Conservation (phyloP, 2,113 vertebrate genomes). For the Himantopus leucocephalus region DNA sequence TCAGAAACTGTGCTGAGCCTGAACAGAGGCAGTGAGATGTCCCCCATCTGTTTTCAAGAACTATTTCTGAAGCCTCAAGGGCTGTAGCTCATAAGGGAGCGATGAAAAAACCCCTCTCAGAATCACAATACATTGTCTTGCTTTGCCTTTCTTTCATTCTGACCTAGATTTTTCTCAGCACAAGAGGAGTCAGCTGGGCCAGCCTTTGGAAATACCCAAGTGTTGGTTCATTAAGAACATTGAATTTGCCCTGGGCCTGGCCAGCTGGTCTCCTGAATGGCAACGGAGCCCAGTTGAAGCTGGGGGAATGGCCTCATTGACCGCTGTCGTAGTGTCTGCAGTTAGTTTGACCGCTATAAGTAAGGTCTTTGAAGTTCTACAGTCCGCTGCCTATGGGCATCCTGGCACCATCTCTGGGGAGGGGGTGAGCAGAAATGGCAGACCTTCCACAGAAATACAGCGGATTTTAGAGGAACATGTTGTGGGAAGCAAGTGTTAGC, state of each 20-base stretch:
- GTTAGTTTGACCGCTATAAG: background rate
- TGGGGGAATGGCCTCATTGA: background rate
- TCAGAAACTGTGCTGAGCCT: background rate
- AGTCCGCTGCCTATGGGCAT: background rate
- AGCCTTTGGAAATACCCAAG: background rate
- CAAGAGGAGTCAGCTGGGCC: background rate
- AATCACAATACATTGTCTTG: rapidly evolving
- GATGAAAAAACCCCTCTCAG: background rate
- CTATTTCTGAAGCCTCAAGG: background rate
- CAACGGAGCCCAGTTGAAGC: background rate
- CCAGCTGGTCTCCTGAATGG: background rate
- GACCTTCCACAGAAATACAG: background rate
- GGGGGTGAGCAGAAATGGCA: background rate
- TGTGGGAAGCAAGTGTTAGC: background rate
- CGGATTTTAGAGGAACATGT: background rate
- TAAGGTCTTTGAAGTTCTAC: background rate
- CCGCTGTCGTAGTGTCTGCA: background rate
- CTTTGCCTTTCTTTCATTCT: background rate
- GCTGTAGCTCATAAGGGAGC: background rate
- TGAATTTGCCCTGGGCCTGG: background rate
- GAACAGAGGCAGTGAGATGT: background rate
- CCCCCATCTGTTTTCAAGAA: background rate
- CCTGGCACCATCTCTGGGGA: background rate
- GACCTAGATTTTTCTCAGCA: background rate
- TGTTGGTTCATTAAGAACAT: background rate